A percentile compares a stretch with the other conserved stretches of the same genome.
Conservation (phyloP, 1,140 invertebrate species). For the Ditylenchus dipsaci region DNA sequence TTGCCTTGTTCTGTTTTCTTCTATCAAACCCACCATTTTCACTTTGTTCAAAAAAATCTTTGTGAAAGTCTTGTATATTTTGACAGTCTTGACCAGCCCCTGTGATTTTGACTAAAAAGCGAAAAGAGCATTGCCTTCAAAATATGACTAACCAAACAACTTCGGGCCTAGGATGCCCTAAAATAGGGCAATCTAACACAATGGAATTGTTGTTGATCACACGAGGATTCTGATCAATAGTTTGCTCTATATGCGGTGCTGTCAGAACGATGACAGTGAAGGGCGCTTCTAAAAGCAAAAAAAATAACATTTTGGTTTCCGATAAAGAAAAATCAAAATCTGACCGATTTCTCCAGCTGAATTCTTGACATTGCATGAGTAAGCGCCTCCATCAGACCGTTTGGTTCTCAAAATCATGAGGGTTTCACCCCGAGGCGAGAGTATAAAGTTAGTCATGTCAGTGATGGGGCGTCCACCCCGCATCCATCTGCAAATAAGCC, state of each 20-base stretch:
- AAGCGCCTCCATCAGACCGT: slow-evolving; percentile 59
- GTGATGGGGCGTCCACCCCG: slow-evolving; percentile 46
- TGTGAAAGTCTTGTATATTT: too few species aligned
- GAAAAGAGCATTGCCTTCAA: too few species aligned
- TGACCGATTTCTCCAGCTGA: slow-evolving; percentile 43
- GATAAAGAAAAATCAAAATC: not conserved
- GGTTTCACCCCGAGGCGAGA: slow-evolving; percentile 58
- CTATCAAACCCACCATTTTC: too few species aligned
- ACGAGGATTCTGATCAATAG: slow-evolving; percentile 54
- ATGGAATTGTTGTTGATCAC: slow-evolving; percentile 55
- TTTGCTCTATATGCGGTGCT: slow-evolving; percentile 48
- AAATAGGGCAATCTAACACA: slow-evolving; percentile 60
- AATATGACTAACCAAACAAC: slow-evolving; percentile 58
- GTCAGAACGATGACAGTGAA: slow-evolving; percentile 46
- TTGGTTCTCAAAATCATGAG: slow-evolving; percentile 59
- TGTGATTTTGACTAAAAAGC: too few species aligned
- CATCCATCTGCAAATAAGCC: slow-evolving; percentile 41
- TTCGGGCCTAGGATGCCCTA: slow-evolving; percentile 55
- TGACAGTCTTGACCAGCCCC: too few species aligned
- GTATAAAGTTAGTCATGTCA: slow-evolving; percentile 45
- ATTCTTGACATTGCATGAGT: slow-evolving; percentile 62
- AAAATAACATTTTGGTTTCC: too few species aligned
- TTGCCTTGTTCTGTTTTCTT: too few species aligned
- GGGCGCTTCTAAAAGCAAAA: slow-evolving; percentile 23
- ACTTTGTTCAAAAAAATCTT: too few species aligned